phyloP scores from a whole-genome alignment of 1,140 invertebrate species.

The Formica exsecta region DNA sequence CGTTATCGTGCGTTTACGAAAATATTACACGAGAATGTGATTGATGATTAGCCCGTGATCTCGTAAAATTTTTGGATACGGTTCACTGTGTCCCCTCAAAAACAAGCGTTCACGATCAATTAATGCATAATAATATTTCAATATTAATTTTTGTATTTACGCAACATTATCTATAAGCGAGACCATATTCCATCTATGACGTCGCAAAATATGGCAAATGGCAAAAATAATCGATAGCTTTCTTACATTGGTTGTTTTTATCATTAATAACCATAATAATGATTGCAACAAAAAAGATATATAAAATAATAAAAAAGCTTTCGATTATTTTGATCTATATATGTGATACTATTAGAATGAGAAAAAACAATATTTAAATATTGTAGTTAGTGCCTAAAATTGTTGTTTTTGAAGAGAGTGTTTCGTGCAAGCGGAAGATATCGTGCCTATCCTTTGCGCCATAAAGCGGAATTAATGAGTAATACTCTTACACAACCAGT shows the following conservation, averaged over 20 bases:
- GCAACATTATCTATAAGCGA: background rate
- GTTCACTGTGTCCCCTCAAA: constrained; percentile 26
- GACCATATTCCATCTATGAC: background rate
- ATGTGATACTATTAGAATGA: background rate
- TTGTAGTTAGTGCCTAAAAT: background rate
- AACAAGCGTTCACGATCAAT: background rate
- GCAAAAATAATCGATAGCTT: background rate
- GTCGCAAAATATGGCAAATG: background rate
- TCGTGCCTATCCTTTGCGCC: background rate
- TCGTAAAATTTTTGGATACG: constrained; percentile 37
- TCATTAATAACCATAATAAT: background rate
- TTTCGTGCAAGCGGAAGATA: constrained; percentile 31
- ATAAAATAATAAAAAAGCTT: constrained; percentile 8
- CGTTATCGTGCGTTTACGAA: constrained; percentile 42
- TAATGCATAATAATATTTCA: background rate
- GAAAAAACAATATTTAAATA: background rate
- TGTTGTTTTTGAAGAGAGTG: background rate
- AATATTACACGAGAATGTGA: constrained; percentile 35
- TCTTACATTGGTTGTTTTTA: background rate
- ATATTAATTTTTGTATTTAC: background rate
- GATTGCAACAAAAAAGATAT: background rate
- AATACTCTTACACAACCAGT: constrained; percentile 56
- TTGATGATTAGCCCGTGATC: constrained; percentile 53
- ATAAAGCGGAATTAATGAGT: constrained; percentile 53
- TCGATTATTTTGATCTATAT: background rate